phyloP scores from a whole-genome alignment of 1,140 invertebrate genomes.

The Ctenoplectra terminalis region DNA sequence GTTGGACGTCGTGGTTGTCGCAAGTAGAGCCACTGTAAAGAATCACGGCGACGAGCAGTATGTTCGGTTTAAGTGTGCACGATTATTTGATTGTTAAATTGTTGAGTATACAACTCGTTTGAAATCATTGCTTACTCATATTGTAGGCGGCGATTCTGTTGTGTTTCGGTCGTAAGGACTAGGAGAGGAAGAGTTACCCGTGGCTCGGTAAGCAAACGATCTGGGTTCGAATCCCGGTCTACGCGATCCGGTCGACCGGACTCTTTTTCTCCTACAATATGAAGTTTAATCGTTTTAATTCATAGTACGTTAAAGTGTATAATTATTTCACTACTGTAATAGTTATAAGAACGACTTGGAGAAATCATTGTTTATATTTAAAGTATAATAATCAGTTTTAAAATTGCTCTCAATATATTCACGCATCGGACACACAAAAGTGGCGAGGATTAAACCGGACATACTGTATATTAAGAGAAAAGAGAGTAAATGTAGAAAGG shows the following conservation, averaged over 20 bases:
- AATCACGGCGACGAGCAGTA: neutral
- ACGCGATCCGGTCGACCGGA: too few relatives aligned
- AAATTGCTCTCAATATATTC: neutral
- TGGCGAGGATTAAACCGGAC: neutral
- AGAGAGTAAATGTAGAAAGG: neutral
- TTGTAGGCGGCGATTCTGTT: too few relatives aligned
- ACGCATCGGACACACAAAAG: too few relatives aligned
- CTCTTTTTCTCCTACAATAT: too few relatives aligned
- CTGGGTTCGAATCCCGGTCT: too few relatives aligned
- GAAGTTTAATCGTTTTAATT: too few relatives aligned
- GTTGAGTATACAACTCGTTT: neutral
- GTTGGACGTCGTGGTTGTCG: constrained; percentile 20
- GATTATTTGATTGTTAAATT: neutral
- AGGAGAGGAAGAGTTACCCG: too few relatives aligned
- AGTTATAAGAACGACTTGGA: neutral
- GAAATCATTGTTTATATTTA: neutral
- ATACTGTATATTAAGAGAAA: neutral
- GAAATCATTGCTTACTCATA: neutral
- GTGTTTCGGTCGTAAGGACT: too few relatives aligned
- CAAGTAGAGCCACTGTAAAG: constrained; percentile 39
- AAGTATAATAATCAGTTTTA: neutral
- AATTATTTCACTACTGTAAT: too few relatives aligned
- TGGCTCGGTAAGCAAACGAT: too few relatives aligned
- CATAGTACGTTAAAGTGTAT: too few relatives aligned
- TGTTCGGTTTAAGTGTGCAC: neutral